phyloP scores from a whole-genome alignment of 2,797 vertebrate species.

The Sebastiscus tertius region DNA sequence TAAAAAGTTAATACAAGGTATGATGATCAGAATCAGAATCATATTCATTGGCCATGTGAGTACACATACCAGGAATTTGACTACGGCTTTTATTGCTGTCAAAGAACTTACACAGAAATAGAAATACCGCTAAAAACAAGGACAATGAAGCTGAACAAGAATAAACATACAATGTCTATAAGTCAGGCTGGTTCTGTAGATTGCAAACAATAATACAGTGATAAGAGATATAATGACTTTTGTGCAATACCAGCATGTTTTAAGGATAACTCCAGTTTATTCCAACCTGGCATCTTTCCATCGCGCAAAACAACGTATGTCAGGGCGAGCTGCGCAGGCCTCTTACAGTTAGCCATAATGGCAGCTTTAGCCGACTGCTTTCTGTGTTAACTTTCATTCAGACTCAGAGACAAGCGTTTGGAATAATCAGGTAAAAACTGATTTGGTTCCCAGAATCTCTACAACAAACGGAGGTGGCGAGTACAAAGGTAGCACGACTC shows the following conservation, averaged over 20 bases:
- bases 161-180: too few species aligned
- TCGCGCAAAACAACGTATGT: not conserved
- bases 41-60: not conserved
- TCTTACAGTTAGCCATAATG: not conserved
- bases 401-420: not conserved
- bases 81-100: fast-evolving
- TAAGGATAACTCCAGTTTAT: not conserved
- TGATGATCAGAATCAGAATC: not conserved
- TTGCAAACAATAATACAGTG: not conserved
- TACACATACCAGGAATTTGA: not conserved
- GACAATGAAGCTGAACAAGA: not conserved
- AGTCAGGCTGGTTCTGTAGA: not conserved
- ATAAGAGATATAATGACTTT: not conserved
- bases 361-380: not conserved
- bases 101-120: not conserved
- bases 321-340: not conserved
- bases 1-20: constrained; percentile 22
- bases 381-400: not conserved
- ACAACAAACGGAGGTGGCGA: not conserved
- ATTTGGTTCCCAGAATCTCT: not conserved
- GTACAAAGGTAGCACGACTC: not conserved
- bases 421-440: not conserved
- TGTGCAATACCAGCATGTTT: not conserved
- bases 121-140: not conserved
- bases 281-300: not conserved